Percentiles rank a stretch among this genome's conserved stretches.
Conservation (phyloP, 1,140 invertebrate species). For the Cepaea nemoralis region DNA sequence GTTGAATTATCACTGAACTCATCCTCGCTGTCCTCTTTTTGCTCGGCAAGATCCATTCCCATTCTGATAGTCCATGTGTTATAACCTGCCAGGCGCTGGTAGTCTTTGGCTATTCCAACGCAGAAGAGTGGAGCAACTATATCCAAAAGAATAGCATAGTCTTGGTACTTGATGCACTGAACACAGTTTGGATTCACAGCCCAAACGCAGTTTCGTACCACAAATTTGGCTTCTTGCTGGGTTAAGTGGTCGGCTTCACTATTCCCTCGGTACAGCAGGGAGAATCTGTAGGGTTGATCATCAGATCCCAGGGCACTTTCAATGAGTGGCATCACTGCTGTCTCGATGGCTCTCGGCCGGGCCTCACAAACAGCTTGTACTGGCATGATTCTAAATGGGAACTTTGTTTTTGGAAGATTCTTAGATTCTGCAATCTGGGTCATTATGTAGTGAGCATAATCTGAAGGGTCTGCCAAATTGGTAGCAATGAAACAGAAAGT, state of each 20-base stretch:
- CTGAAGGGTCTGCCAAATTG: constrained; percentile 27
- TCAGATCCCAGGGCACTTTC: not conserved
- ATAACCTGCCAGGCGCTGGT: constrained; percentile 17
- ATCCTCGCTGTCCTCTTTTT: constrained; percentile 34
- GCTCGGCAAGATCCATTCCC: not conserved
- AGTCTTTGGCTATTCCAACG: constrained; percentile 30
- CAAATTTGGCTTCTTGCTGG: not conserved
- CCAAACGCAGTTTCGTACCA: constrained; percentile 33
- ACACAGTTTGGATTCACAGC: constrained; percentile 39
- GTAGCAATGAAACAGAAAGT: constrained; percentile 11
- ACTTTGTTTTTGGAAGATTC: not conserved
- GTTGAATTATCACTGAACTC: constrained; percentile 35
- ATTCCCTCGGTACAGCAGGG: constrained; percentile 18
- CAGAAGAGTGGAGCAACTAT: constrained; percentile 15
- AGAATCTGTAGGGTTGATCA: constrained; percentile 19
- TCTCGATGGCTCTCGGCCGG: constrained; percentile 23
- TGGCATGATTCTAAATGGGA: constrained; percentile 29
- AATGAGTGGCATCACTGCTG: not conserved
- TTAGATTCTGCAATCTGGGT: not conserved
- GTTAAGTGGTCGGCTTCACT: not conserved
- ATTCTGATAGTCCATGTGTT: constrained; percentile 21
- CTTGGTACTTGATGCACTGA: constrained; percentile 40
- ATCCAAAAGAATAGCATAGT: constrained; percentile 28
- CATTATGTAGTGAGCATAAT: constrained; percentile 12
- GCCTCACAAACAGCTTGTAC: constrained; percentile 13